A percentile compares a stretch with the other conserved stretches of the same genome.
Conservation (phyloP, 2,888 invertebrate species). For the Acanthosoma haemorrhoidale region DNA sequence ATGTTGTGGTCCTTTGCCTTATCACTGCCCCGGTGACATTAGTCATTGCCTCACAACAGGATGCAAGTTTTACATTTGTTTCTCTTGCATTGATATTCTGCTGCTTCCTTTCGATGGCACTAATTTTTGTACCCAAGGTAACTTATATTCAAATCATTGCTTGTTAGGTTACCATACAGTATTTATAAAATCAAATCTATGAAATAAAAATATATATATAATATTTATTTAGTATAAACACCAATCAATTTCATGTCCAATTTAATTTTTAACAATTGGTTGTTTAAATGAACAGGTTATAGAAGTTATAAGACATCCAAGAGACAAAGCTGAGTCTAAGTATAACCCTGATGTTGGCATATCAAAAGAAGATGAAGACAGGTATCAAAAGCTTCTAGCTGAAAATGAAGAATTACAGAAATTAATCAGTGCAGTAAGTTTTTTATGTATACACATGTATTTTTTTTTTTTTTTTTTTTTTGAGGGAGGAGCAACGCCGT, state of each 20-base stretch:
- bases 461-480: too few relatives aligned
- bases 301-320: constrained; percentile 83
- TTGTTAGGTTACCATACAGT: too few relatives aligned
- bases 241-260: background rate
- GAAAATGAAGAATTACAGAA: constrained; percentile 96
- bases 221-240: background rate
- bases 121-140: constrained; percentile 97
- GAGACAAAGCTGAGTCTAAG: constrained; percentile 80
- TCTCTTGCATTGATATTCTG: constrained; percentile 95
- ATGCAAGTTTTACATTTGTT: constrained; percentile 95
- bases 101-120: constrained; percentile 95
- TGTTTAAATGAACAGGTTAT: constrained; percentile 57
- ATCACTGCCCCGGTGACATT: constrained; percentile 97
- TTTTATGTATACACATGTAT: too few relatives aligned
- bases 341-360: constrained; percentile 76
- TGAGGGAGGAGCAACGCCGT: too few relatives aligned
- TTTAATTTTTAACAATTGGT: background rate
- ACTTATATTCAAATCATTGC: too few relatives aligned
- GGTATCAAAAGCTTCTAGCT: constrained; percentile 81
- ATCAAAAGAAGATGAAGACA: constrained; percentile 90
- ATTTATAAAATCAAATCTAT: background rate
- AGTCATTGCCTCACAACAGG: constrained; percentile 95
- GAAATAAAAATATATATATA: background rate
- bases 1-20: constrained; percentile 93
- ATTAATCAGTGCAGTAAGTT: constrained; percentile 79